Conservation (phyloP, 2,113 vertebrate species). For the Sula dactylatra region DNA sequence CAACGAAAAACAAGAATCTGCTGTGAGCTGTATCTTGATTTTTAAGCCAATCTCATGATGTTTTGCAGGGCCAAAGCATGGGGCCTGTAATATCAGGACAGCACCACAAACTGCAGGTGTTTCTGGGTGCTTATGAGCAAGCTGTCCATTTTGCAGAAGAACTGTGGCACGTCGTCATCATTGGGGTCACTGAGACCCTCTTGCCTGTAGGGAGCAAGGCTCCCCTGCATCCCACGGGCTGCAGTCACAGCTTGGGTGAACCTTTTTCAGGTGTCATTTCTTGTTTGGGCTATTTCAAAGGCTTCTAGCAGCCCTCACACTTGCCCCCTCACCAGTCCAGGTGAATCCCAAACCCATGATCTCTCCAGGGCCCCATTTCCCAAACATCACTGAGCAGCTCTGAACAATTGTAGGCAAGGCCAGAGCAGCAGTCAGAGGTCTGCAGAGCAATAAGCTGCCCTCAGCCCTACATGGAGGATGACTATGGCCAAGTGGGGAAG, state of each 20-base stretch:
- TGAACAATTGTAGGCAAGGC: not conserved
- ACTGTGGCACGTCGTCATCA: fast-evolving
- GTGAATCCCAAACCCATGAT: not conserved
- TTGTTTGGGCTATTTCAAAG: not conserved
- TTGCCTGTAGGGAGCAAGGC: not conserved
- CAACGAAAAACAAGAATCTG: conserved; percentile 19
- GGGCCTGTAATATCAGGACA: not conserved
- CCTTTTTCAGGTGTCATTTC: not conserved
- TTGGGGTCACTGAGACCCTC: not conserved
- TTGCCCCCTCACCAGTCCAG: not conserved
- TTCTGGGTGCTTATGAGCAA: not conserved
- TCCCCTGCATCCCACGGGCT: not conserved
- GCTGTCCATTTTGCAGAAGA: not conserved
- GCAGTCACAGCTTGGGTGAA: not conserved
- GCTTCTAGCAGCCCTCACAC: not conserved
- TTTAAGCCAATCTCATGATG: conserved; percentile 7
- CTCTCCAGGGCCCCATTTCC: not conserved
- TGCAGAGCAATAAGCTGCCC: not conserved
- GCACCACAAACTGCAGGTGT: fast-evolving
- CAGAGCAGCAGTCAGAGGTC: not conserved
- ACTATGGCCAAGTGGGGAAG: not conserved
- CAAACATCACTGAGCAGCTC: not conserved
- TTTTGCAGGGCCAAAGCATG: not conserved
- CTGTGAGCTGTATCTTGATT: conserved; percentile 62
- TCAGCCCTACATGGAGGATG: not conserved